A percentile compares a stretch with the other conserved stretches of the same genome.
Conservation (phyloP, 1,140 invertebrate species). For the Drosophila suzukii region DNA sequence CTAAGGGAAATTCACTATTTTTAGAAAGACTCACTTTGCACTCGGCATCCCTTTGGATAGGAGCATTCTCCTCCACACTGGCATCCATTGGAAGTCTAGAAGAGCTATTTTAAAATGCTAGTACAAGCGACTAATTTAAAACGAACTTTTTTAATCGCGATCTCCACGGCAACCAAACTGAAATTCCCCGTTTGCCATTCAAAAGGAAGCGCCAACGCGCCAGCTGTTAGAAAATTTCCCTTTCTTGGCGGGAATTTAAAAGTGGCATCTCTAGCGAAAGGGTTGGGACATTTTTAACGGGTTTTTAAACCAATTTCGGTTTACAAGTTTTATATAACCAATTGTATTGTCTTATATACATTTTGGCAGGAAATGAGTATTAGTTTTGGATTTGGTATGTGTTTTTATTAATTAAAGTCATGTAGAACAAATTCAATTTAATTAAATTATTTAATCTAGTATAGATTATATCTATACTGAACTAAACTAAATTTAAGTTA, state of each 20-base stretch:
- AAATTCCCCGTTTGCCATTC: slow-evolving; percentile 39
- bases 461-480: too few species aligned
- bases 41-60: background rate
- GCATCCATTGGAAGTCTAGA: slow-evolving; percentile 29
- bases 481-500: too few species aligned
- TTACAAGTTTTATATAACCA: too few species aligned
- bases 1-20: background rate
- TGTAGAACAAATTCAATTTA: too few species aligned
- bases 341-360: too few species aligned
- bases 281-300: background rate
- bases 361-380: too few species aligned
- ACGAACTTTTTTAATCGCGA: slow-evolving; percentile 38
- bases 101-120: slow-evolving; percentile 13
- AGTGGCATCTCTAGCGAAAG: background rate
- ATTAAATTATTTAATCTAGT: too few species aligned
- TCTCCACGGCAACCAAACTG: slow-evolving; percentile 29
- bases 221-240: slow-evolving; percentile 4
- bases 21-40: slow-evolving; percentile 1
- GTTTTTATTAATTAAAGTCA: too few species aligned
- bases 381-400: too few species aligned
- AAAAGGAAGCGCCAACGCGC: background rate
- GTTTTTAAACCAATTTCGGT: slow-evolving; percentile 79
- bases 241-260: slow-evolving; percentile 15
- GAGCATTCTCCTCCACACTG: slow-evolving; percentile 6
- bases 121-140: slow-evolving; percentile 28